Percentiles rank a stretch among this genome's conserved stretches.
phyloP scores from a whole-genome alignment of 2,797 vertebrate species.

The Chaenodraco wilsoni region DNA sequence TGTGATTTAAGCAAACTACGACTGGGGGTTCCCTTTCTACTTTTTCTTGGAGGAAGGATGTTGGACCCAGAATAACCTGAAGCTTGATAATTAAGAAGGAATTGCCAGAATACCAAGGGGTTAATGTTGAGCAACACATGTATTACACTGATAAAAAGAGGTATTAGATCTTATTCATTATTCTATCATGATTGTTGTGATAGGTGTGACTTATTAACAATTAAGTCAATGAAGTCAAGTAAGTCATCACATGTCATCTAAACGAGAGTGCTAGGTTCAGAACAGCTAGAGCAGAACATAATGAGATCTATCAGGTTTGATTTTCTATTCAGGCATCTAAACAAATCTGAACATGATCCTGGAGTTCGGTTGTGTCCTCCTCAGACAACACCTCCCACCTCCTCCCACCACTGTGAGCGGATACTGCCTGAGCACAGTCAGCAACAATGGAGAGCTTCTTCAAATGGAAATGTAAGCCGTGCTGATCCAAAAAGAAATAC shows the following conservation, averaged over 20 bases:
- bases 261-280: background rate
- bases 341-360: conserved; percentile 64
- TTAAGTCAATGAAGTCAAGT: background rate
- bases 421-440: background rate
- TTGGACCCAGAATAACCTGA: background rate
- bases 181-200: background rate
- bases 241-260: background rate
- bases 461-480: background rate
- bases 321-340: conserved; percentile 52
- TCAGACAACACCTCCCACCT: conserved; percentile 27
- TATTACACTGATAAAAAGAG: background rate
- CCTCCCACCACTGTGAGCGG: conserved; percentile 8
- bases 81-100: background rate
- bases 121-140: background rate
- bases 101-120: background rate
- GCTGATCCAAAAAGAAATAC: background rate
- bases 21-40: background rate
- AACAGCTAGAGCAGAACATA: background rate
- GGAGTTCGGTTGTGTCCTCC: conserved; percentile 3
- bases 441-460: background rate
- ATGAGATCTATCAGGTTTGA: conserved; percentile 9
- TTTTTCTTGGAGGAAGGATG: background rate
- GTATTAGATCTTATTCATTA: background rate
- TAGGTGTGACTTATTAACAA: background rate
- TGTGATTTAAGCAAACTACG: background rate